Evolutionary conservation across 2,113 vertebrate species (phyloP).

Genomic region (Pelusios castaneus): DNA sequence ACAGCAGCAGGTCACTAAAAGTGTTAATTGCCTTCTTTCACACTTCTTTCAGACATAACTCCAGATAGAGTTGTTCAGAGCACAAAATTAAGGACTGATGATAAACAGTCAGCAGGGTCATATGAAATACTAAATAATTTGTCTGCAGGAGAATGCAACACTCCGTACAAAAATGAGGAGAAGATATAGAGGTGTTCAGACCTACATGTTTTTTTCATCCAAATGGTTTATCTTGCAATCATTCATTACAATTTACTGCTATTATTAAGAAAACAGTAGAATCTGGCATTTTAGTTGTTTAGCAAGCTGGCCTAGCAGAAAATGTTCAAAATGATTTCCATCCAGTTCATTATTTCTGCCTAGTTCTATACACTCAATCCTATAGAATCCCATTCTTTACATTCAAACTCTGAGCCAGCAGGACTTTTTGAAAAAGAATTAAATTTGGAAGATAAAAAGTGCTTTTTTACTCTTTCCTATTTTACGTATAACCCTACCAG

Average conservation of each 20-base stretch:
- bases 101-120: background rate
- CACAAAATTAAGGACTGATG: background rate
- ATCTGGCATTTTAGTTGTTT: background rate
- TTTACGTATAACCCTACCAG: background rate
- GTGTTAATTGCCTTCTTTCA: slow-evolving; percentile 18
- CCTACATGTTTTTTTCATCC: background rate
- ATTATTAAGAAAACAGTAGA: background rate
- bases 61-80: background rate
- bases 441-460: background rate
- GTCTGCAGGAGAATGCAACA: slow-evolving; percentile 50
- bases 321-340: background rate
- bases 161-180: background rate
- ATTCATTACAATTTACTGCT: background rate
- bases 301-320: background rate
- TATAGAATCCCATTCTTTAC: background rate
- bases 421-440: background rate
- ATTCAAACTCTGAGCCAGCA: background rate
- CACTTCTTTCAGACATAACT: slow-evolving; percentile 29
- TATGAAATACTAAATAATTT: background rate
- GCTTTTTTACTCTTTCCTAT: background rate
- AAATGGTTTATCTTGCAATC: background rate
- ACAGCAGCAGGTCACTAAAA: slow-evolving; percentile 3
- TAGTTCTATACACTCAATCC: background rate
- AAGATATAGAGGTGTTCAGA: slow-evolving; percentile 10
- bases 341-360: background rate